Evolutionary conservation across 1,140 invertebrate genomes (phyloP), one percentile per base, ranked within the genome.

Genomic region (Listronotus bonariensis): DNA sequence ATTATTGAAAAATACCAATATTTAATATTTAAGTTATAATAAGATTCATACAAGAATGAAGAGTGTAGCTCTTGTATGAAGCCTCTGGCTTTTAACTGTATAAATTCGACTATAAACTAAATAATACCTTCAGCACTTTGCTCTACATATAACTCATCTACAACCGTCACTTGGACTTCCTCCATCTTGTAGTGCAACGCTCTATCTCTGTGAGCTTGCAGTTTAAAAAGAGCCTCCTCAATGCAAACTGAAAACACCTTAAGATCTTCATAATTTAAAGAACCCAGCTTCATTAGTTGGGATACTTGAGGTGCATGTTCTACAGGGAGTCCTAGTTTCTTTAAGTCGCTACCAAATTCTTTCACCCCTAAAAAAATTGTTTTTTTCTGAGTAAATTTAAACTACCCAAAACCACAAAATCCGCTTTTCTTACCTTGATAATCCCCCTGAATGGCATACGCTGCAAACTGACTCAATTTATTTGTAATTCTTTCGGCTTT

Each of bases 281-380:
- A 93, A 17, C 96, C 98, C 38, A 99, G 83, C 81, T 99, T 99
- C 75, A 98, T 90, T 36, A 99, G 83, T 81, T 99, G 95, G 11
- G 95, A 97, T 31, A 96, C 91, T 84, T 95, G 93, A 14, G 96
- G 95, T 9, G 96, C 93, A 80, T 99, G 97, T 81, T 99, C 97
- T 0, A 99, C 91, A 0, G 97, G 97, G 78, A 97, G 82, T 15
- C 96, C 96, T 17, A 97, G 85, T 81, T 97, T 97, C 69, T 91
- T 92, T 20, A 95, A 82, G 79, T 96, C 92, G 75, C 92, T 93
- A 59, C 92, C 92, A 75, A 95, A 95, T 79, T 96, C 93, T 76
- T 95, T 95, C 36, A 93, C 75, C 34, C 75, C 72, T 73, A 43
- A 34, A 67, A 60, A n/a, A n/a, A n/a, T n/a, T n/a, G n/a, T n/a